Evolutionary conservation across 2,888 invertebrate genomes (phyloP), one percentile per base, ranked within the genome.

Genomic region (Strigamia maritima): DNA sequence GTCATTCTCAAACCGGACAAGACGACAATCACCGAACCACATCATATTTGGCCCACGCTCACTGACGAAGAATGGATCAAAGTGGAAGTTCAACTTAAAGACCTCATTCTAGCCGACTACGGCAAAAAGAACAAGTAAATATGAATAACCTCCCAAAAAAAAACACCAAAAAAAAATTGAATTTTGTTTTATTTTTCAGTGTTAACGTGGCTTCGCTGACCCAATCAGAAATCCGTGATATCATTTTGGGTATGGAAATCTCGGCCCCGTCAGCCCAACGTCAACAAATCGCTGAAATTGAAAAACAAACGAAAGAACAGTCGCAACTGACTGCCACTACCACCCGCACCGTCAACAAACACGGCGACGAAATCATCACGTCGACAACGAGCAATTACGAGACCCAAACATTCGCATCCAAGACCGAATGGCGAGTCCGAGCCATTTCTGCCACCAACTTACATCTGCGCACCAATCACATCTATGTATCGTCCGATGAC

Each of bases 61-160:
- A 91, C 93, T 0, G 98, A 99, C 84, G 98, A 99, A 84, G 98
- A 99, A 87, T 99, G 99, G 99, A 97, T 99, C 86, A 98, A 98
- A 87, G 97, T 98, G 74, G 99, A 99, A 87, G 95, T 98, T 35
- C 96, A 97, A 84, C 90, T 99, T 26, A 99, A 99, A 86, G 99
- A 99, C 87, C 90, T 99, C 81, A 99, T 99, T 84, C 88, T 99
- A 79, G 98, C 98, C 75, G 99, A 99, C 88, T 99, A 99, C 84
- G 99, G 99, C 85, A 99, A 99, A 89, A 99, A 99, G 89, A 99
- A 99, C 89, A 99, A 98, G 92, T 92, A 83, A 88, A n/a, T n/a
- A n/a, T n/a, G n/a, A n/a, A n/a, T n/a, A n/a, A n/a, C n/a, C n/a
- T n/a, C n/a, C 89, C 86, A 28, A 10, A 10, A 28, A 8, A 22